Base-by-base conservation (phyloP, 1,140 invertebrate species). In the Anadara kagoshimensis region DNA sequence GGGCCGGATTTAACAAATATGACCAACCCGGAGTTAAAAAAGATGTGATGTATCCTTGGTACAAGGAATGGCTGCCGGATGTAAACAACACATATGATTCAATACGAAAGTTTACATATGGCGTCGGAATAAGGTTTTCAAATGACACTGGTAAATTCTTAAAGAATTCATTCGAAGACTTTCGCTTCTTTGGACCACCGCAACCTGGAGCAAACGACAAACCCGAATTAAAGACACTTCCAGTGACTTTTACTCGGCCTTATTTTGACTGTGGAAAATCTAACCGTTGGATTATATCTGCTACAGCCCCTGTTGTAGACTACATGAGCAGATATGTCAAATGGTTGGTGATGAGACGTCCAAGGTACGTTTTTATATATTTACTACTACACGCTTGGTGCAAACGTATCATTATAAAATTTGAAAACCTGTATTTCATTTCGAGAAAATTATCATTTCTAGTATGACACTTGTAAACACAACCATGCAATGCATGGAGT, bases 221-320 rank as follows among this genome's bases (percentile, higher is more conserved):
- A 61, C 70, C 74, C 22, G 86, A 85, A 11, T 66, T 22, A 1
- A 75, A 82, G 20, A 90, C 86, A 94, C 94, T 56, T 95, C 97
- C 97, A 44, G 95, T 99, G 0, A 94, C 96, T 89, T 98, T 95
- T 93, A 97, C 95, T 0, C 90, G 93, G 59, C 97, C 97, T 0
- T 99, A 99, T 89, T 99, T 97, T 90, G 97, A 99, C 90, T 99
- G 97, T 89, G 95, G 94, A 14, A 91, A 96, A 78, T 95, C 97
- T 0, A 98, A 99, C 90, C 95, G 97, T 87, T 99, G 98, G 98
- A 90, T 98, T 14, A 94, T 98, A 2, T 95, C 93, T 64, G 97
- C 97, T 43, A 94, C 97, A 11, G 94, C 96, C 63, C 97, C 97
- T 2, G 94, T 99, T 62, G 95, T 95, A 58, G 98, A 99, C 88